Base-by-base conservation (phyloP, 2,888 invertebrate genomes). In the Tachina grossa region DNA sequence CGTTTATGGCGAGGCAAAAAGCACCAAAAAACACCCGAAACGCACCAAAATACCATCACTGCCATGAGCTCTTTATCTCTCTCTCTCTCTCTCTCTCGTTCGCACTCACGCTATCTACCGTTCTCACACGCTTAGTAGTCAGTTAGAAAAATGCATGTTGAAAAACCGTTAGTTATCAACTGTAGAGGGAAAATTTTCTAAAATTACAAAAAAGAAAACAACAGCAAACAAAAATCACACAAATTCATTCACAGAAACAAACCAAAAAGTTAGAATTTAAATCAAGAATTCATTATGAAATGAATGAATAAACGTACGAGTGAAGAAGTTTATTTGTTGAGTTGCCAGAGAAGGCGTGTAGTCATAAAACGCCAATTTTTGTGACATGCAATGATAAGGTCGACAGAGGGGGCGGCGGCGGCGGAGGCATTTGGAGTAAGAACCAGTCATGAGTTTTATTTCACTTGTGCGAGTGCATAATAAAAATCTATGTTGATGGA, bases 221-320 rank as follows among this genome's bases (percentile, higher is more conserved):
- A 71, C 13, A 82, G 72, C 47, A 74, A 76, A 76, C 66, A 65
- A 65, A 69, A 79, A 79, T 79, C 79, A 71, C 79, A 75, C 59
- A 84, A 81, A 66, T 81, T 84, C 77, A 74, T 77, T 72, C 47
- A 66, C 19, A 72, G 72, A 72, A 77, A 63, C 74, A 80, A 76
- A 63, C 45, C 59, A 74, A 79, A 80, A 83, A 85, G 76, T 79
- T 83, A 66, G 72, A 85, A 85, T 72, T 80, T 68, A 85, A 85
- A 85, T 85, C 85, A 85, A 82, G 77, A 85, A 85, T 85, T 85
- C 72, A 85, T 85, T 85, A 85, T 74, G 74, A 79, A 31, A 31
- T 31, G 31, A 31, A 74, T 82, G 82, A 76, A 77, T 65, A 59
- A 83, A 75, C 31, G 51, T 66, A 53, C 43, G 57, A 81, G 45